These are phyloP conservation scores for Champsocephalus esox DNA, from an alignment of 2,797 vertebrate species.

Conservation along the genomic window DNA sequence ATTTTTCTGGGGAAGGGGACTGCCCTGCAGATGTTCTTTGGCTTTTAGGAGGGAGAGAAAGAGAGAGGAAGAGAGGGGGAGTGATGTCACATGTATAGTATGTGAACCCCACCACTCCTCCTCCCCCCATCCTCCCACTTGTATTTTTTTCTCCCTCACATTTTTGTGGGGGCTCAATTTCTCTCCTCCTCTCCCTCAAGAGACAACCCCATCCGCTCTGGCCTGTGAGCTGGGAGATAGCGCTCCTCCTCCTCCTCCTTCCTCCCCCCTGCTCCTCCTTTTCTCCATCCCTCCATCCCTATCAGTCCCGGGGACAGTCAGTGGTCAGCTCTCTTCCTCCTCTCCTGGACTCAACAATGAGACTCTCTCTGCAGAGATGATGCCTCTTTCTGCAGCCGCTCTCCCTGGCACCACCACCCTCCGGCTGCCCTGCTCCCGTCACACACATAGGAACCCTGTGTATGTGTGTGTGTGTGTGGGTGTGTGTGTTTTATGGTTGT, in stretches of 20 bases:
- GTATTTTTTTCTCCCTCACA: constrained; percentile 55
- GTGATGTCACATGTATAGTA: constrained; percentile 85
- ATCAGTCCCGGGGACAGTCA: constrained; percentile 42
- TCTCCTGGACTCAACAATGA: constrained; percentile 48
- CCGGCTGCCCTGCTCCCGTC: constrained; percentile 30
- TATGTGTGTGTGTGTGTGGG: neutral
- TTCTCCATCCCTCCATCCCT: constrained; percentile 57
- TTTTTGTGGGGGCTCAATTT: constrained; percentile 64
- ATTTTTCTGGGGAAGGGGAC: constrained; percentile 34
- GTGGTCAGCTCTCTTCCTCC: constrained; percentile 51
- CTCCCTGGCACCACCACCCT: constrained; percentile 30
- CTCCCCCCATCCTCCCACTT: constrained; percentile 39
- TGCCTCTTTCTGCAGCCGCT: constrained; percentile 28
- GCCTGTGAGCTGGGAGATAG: constrained; percentile 44
- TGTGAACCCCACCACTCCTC: constrained; percentile 58
- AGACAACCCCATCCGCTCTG: constrained; percentile 32
- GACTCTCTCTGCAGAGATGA: constrained; percentile 35
- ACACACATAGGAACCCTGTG: constrained; percentile 5
- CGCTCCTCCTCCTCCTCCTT: constrained; percentile 65
- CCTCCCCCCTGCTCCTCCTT: constrained; percentile 22
- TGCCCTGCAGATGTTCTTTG: constrained; percentile 77
- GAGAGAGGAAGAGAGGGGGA: constrained; percentile 43
- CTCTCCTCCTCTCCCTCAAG: constrained; percentile 37
- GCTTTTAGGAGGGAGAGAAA: constrained; percentile 41
- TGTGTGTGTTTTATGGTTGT: neutral